Evolutionary conservation across 2,888 invertebrate species (phyloP), one percentile per base, ranked within the genome.

Genomic region (Chalcosyrphus nemorum): DNA sequence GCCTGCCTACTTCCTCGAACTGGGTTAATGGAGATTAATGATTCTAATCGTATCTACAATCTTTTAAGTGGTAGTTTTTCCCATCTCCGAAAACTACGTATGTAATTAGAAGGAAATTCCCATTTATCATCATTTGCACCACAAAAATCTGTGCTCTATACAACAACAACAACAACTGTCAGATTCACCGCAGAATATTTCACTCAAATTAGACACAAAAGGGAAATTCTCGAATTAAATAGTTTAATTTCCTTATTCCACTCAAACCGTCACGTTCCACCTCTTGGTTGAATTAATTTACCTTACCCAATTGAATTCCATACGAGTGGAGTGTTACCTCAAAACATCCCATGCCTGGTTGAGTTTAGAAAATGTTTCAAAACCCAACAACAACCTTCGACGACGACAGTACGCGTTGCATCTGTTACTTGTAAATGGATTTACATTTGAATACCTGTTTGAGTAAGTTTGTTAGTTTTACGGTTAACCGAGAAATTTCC

Each of bases 241-340:
- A 13, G 13, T 50, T 63, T 1, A 21, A 32, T 63, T 47, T 29
- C 32, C 47, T 63, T 32, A 59, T 45, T 45, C 45, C 43, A 45
- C 57, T 47, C 35, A 27, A 45, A 43, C 21, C 24, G 57, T 35
- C 38, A 57, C 47, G 43, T 15, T 11, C 6, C 21, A 41, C 38
- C 52, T 52, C 43, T 50, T 57, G 43, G 52, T 13, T 41, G 63
- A 38, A 35, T 57, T 29, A 65, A 71, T 29, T 65, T 24, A 15
- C 27, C 47, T 57, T 63, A 47, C 29, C 41, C 38, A 70, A 63
- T n/a, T 63, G 6, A 47, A 56, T 71, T 65, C 65, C 71, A 71
- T 27, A 38, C 50, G 57, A 35, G 32, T 13, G 32, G 57, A 35
- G 32, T 13, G 32, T 19, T 17, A 43, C 45, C 15, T 29, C 13